phyloP scores from a whole-genome alignment of 2,797 vertebrate species.

The Lutjanus argentimaculatus region DNA sequence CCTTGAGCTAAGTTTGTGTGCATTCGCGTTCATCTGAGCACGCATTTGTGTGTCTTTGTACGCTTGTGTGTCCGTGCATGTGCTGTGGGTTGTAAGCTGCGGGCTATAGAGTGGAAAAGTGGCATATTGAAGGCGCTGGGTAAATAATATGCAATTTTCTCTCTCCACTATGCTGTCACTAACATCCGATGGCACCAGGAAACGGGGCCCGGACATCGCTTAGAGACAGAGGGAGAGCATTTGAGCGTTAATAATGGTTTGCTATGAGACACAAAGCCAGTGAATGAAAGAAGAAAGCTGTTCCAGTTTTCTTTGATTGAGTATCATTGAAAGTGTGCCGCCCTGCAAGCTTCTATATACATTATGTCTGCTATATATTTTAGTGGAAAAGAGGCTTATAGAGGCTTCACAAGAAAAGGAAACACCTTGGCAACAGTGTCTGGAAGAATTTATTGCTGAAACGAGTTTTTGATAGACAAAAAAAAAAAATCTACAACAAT shows the following conservation, averaged over 20 bases:
- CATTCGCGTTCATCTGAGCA: slow-evolving; percentile 47
- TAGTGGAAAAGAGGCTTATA: slow-evolving; percentile 3
- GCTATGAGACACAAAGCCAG: slow-evolving; percentile 56
- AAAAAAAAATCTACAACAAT: neutral
- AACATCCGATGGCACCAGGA: slow-evolving; percentile 68
- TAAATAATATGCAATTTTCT: slow-evolving; percentile 85
- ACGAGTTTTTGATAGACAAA: neutral
- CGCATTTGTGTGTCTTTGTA: slow-evolving; percentile 30
- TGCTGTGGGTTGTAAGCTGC: slow-evolving; percentile 69
- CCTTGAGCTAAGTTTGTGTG: slow-evolving; percentile 48
- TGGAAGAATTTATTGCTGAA: neutral
- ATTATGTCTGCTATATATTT: neutral
- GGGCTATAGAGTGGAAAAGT: slow-evolving; percentile 80
- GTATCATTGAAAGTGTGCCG: slow-evolving; percentile 32
- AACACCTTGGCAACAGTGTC: neutral
- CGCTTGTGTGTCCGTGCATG: slow-evolving; percentile 49
- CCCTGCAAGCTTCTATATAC: neutral
- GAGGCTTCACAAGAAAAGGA: slow-evolving; percentile 10
- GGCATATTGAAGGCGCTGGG: slow-evolving; percentile 78
- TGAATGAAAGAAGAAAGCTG: slow-evolving; percentile 46
- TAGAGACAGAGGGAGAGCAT: slow-evolving; percentile 55
- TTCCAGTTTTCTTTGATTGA: slow-evolving; percentile 47
- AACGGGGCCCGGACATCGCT: slow-evolving; percentile 67
- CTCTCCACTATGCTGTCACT: slow-evolving; percentile 72
- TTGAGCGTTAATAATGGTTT: slow-evolving; percentile 69